A percentile compares a stretch with the other conserved stretches of the same genome.
phyloP scores from a whole-genome alignment of 2,113 vertebrate genomes.

The Cepphus grylle region DNA sequence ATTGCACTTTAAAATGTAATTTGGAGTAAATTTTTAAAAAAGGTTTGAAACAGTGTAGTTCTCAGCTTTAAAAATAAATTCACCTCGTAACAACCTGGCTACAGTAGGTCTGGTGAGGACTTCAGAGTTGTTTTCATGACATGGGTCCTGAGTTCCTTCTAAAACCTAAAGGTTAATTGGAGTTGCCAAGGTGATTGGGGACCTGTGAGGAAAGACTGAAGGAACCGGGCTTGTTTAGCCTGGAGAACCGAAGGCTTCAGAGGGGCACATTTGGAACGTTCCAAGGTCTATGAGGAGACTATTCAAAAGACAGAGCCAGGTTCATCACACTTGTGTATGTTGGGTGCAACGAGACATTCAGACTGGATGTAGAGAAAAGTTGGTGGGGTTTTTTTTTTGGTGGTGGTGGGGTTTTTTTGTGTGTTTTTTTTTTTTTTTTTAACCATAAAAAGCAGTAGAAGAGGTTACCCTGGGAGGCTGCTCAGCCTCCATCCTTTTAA shows the following conservation, averaged over 20 bases:
- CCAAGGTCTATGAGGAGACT: background rate
- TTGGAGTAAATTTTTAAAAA: background rate
- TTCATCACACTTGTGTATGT: background rate
- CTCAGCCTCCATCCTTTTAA: background rate
- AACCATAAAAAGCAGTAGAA: background rate
- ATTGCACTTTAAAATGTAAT: background rate
- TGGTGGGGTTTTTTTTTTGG: too few species aligned
- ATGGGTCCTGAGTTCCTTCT: background rate
- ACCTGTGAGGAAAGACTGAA: background rate
- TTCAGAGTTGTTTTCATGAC: background rate
- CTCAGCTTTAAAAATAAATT: background rate
- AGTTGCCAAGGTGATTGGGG: background rate
- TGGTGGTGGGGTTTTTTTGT: background rate
- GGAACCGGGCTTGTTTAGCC: background rate
- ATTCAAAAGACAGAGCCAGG: background rate
- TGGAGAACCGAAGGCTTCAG: background rate
- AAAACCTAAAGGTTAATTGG: background rate
- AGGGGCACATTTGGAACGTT: background rate
- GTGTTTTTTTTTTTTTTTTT: background rate
- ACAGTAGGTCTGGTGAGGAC: background rate
- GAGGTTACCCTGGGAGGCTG: background rate
- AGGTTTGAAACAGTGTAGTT: background rate
- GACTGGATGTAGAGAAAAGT: background rate
- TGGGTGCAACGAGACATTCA: background rate
- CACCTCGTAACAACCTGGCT: rapidly evolving